A percentile compares a stretch with the other conserved stretches of the same genome.
These are phyloP conservation scores for Stenurella melanura DNA, from an alignment of 2,888 invertebrate species.

Conservation along the genomic window DNA sequence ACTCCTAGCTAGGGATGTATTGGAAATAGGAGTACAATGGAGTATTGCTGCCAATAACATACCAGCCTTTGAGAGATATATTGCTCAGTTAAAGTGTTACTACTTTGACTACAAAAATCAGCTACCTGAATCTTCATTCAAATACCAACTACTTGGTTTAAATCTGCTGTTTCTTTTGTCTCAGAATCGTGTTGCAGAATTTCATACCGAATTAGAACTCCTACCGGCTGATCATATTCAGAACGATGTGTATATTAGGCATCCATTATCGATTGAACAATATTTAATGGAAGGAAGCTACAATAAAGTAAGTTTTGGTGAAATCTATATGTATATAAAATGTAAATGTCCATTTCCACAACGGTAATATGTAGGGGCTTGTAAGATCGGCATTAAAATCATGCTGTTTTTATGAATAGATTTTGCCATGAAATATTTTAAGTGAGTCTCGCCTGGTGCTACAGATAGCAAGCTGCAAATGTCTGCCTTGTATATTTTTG, in stretches of 20 bases:
- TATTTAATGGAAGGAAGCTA: slow-evolving; percentile 99
- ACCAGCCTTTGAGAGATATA: slow-evolving; percentile 96
- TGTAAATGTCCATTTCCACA: too few species aligned
- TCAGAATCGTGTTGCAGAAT: slow-evolving; percentile 97
- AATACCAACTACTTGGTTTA: slow-evolving; percentile 94
- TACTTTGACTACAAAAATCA: slow-evolving; percentile 92
- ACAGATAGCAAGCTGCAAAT: too few species aligned
- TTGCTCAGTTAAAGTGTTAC: slow-evolving; percentile 98
- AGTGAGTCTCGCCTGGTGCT: too few species aligned
- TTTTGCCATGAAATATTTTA: too few species aligned
- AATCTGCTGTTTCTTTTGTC: slow-evolving; percentile 95
- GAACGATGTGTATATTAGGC: slow-evolving; percentile 94
- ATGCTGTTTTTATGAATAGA: too few species aligned
- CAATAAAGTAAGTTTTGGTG: slow-evolving; percentile 84
- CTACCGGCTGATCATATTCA: slow-evolving; percentile 93
- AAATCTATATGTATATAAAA: too few species aligned
- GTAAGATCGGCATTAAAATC: too few species aligned
- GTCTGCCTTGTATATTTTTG: too few species aligned
- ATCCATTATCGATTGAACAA: slow-evolving; percentile 96
- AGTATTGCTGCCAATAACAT: slow-evolving; percentile 95
- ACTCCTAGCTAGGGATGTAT: slow-evolving; percentile 89
- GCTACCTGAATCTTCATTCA: slow-evolving; percentile 93
- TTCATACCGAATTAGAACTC: slow-evolving; percentile 97
- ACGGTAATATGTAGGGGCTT: too few species aligned
- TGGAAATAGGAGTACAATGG: slow-evolving; percentile 98